Evolutionary conservation across 2,888 invertebrate species (phyloP).

Genomic region (Danaus chrysippus): DNA sequence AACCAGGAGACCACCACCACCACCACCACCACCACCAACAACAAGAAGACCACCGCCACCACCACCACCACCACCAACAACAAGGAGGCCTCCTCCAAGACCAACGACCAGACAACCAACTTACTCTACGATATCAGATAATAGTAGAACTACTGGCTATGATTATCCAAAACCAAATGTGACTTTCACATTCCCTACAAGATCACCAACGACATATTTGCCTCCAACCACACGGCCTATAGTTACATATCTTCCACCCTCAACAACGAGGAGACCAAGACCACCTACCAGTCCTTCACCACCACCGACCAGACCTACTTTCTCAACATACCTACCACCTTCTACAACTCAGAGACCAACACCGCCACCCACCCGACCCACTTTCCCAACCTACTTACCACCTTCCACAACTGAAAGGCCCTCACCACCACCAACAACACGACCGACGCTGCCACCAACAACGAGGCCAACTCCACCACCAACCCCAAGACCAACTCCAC

Average conservation of each 20-base stretch:
- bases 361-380: not conserved
- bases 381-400: conserved; percentile 3
- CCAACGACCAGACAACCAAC: conserved; percentile 19
- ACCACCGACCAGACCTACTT: not conserved
- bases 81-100: conserved; percentile 6
- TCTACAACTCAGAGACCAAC: not conserved
- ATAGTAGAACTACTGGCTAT: conserved; percentile 33
- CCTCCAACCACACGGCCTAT: conserved; percentile 11
- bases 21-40: not conserved
- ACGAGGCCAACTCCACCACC: conserved; percentile 1
- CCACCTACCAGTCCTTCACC: not conserved
- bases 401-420: not conserved
- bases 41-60: conserved; percentile 1
- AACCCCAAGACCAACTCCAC: conserved; percentile 3
- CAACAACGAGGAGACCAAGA: not conserved
- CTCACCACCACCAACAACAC: not conserved
- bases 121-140: conserved; percentile 25
- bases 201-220: conserved; percentile 19
- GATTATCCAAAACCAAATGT: conserved; percentile 35
- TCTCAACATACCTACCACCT: not conserved
- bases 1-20: conserved; percentile 31
- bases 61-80: conserved; percentile 20
- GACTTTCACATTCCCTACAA: conserved; percentile 30
- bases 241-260: conserved; percentile 1
- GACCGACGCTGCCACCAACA: conserved; percentile 4